Evolutionary conservation across 2,797 vertebrate genomes (phyloP).

Genomic region (Chiloscyllium punctatum): DNA sequence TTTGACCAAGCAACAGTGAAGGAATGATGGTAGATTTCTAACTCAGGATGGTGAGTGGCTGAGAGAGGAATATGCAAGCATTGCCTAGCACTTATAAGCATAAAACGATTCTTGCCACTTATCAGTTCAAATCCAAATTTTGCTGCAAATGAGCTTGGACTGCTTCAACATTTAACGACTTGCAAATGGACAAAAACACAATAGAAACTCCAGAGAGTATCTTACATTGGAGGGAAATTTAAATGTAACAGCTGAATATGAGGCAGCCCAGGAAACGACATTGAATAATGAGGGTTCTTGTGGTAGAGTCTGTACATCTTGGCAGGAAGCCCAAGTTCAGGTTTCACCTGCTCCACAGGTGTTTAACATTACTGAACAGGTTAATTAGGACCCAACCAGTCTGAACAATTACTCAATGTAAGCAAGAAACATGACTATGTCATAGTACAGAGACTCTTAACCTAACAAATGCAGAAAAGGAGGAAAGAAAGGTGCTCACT

Average conservation of each 20-base stretch:
- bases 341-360: too few relatives aligned
- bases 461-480: not conserved
- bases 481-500: not conserved
- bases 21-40: not conserved
- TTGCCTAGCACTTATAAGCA: not conserved
- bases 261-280: too few relatives aligned
- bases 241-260: too few relatives aligned
- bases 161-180: not conserved
- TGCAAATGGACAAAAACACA: not conserved
- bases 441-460: not conserved
- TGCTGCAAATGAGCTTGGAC: not conserved
- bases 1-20: not conserved
- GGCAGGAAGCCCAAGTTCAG: too few relatives aligned
- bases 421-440: not conserved
- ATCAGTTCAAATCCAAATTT: not conserved
- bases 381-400: too few relatives aligned
- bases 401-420: too few relatives aligned
- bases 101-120: not conserved
- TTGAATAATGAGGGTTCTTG: not conserved
- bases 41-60: not conserved
- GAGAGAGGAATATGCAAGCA: not conserved
- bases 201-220: not conserved
- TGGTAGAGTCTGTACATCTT: too few relatives aligned
- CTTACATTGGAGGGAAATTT: not conserved
- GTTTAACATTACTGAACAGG: not conserved